Evolutionary conservation across 2,797 vertebrate species (phyloP).

Genomic region (Gorsachius magnificus): DNA sequence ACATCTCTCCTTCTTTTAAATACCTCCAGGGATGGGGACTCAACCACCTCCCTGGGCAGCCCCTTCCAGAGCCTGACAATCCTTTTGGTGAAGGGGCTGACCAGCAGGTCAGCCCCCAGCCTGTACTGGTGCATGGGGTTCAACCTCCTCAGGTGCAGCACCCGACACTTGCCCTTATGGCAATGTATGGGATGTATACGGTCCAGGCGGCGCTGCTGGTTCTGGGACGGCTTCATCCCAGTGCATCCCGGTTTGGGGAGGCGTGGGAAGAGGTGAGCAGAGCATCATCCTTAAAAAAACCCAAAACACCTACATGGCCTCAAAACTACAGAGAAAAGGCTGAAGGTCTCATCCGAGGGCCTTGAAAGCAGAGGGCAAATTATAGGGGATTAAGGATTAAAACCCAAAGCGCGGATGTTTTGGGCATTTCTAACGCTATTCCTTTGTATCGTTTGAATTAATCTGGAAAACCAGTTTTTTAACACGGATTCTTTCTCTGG

Average conservation of each 20-base stretch:
- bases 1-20: too few species aligned
- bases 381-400: background rate
- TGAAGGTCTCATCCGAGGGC: background rate
- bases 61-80: too few species aligned
- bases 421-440: background rate
- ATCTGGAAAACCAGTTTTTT: background rate
- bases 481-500: background rate
- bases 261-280: rapidly evolving
- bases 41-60: too few species aligned
- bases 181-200: rapidly evolving
- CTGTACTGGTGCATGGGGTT: too few species aligned
- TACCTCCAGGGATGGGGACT: too few species aligned
- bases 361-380: background rate
- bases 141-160: too few species aligned
- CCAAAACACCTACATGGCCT: background rate
- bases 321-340: rapidly evolving
- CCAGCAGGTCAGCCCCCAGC: too few species aligned
- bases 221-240: background rate
- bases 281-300: background rate
- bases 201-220: rapidly evolving
- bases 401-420: rapidly evolving
- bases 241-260: rapidly evolving
- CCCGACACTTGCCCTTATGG: background rate
- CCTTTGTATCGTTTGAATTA: background rate
- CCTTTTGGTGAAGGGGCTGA: too few species aligned